These are phyloP conservation scores for Macropis europaea DNA, from an alignment of 2,888 invertebrate species.

Conservation along the genomic window DNA sequence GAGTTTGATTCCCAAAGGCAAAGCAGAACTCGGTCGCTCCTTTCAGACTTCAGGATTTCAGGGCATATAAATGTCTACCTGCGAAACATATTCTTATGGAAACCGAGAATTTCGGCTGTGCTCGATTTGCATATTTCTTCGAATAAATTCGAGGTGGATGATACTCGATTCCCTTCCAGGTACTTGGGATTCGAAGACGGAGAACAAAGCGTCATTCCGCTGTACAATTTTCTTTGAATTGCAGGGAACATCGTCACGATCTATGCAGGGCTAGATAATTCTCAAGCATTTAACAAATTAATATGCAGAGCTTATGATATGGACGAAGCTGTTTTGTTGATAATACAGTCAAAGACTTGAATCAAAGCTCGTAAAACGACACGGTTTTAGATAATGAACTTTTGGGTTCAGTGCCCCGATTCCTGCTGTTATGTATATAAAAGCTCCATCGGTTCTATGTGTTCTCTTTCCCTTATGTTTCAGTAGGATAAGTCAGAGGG, in stretches of 20 bases:
- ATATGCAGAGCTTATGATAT: too few species aligned
- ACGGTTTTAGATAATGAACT: too few species aligned
- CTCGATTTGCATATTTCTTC: constrained; percentile 29
- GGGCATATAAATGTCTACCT: constrained; percentile 27
- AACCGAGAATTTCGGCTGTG: constrained; percentile 9
- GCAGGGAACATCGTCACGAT: background rate
- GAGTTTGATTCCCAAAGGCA: constrained; percentile 46
- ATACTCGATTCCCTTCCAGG: constrained; percentile 9
- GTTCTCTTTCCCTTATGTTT: too few species aligned
- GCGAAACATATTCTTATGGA: constrained; percentile 44
- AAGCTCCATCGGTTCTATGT: too few species aligned
- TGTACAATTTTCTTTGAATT: constrained; percentile 17
- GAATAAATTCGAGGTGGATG: constrained; percentile 11
- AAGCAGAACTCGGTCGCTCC: constrained; percentile 18
- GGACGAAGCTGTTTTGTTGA: too few species aligned
- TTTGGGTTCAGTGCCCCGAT: too few species aligned
- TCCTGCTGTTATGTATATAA: too few species aligned
- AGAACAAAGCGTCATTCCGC: constrained; percentile 11
- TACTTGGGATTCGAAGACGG: background rate
- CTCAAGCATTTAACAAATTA: too few species aligned
- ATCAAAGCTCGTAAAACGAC: too few species aligned
- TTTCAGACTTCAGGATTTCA: constrained; percentile 35
- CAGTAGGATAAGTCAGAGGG: too few species aligned
- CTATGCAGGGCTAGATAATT: too few species aligned
- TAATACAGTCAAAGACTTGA: too few species aligned